A percentile compares a stretch with the other conserved stretches of the same genome.
Evolutionary conservation across 2,113 vertebrate genomes (phyloP).

Genomic region (Mastomys natalensis): DNA sequence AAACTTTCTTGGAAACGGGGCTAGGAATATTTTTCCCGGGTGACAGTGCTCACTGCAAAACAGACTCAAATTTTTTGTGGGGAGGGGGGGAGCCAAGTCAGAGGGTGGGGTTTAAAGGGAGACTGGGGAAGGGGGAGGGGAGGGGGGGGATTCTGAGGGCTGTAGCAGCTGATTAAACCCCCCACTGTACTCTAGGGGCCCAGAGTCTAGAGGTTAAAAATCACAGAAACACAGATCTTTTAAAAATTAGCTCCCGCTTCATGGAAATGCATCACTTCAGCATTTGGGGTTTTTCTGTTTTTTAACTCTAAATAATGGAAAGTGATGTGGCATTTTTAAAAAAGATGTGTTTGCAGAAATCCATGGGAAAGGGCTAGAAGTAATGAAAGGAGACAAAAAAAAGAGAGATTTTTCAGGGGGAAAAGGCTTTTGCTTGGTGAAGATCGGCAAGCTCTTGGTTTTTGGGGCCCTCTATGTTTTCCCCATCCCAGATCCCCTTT

Average conservation of each 20-base stretch:
- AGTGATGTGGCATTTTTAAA: not conserved
- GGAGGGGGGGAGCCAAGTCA: not conserved
- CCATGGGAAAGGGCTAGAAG: not conserved
- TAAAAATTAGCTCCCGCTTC: not conserved
- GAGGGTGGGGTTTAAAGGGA: not conserved
- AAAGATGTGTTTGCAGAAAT: not conserved
- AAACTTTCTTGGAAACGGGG: not conserved
- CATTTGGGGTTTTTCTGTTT: too few relatives aligned
- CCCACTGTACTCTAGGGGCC: not conserved
- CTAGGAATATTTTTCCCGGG: not conserved
- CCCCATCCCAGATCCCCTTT: not conserved
- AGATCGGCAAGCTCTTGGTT: not conserved
- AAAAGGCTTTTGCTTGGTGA: not conserved
- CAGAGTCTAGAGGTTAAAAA: not conserved
- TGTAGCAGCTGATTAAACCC: not conserved
- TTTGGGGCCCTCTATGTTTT: not conserved
- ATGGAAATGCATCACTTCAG: not conserved
- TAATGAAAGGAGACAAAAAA: not conserved
- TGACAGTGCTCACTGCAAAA: not conserved
- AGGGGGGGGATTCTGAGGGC: not conserved
- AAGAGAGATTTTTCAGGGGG: not conserved
- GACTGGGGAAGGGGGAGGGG: not conserved
- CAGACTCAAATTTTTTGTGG: not conserved
- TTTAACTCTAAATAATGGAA: constrained; percentile 7
- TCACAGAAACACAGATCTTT: not conserved